These are phyloP conservation scores for Sebastes fasciatus DNA, from an alignment of 2,113 vertebrate species.

Conservation along the genomic window DNA sequence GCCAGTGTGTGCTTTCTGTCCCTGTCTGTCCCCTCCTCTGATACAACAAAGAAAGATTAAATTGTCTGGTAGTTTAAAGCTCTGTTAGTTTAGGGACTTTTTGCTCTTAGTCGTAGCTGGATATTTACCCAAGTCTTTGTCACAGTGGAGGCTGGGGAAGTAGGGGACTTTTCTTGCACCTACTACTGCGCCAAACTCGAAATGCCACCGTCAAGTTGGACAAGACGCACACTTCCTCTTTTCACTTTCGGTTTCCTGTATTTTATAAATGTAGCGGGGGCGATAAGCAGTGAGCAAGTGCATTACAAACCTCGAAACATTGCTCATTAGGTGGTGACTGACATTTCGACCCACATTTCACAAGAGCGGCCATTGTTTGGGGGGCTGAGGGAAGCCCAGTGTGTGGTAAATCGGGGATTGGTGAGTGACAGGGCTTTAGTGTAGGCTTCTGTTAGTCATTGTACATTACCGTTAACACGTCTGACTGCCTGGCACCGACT, in stretches of 20 bases:
- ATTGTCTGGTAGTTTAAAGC: conserved; percentile 43
- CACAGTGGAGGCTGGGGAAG: conserved; percentile 20
- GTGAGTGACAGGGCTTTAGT: conserved; percentile 43
- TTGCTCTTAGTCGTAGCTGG: conserved; percentile 19
- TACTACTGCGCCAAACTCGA: background rate
- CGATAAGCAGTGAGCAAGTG: background rate
- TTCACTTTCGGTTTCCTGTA: conserved; percentile 54
- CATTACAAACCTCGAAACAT: conserved; percentile 20
- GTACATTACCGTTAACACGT: conserved; percentile 30
- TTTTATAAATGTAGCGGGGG: background rate
- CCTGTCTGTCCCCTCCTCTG: conserved; percentile 36
- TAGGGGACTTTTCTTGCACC: conserved; percentile 39
- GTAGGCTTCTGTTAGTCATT: conserved; percentile 63
- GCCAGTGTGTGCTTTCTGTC: conserved; percentile 42
- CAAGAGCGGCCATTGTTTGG: conserved; percentile 44
- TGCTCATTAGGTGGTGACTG: conserved; percentile 32
- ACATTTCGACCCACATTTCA: conserved; percentile 49
- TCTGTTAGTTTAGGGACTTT: conserved; percentile 44
- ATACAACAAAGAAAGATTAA: conserved; percentile 51
- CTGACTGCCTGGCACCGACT: conserved; percentile 42
- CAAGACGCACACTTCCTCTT: conserved; percentile 47
- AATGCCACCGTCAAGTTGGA: conserved; percentile 18
- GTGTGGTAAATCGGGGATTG: conserved; percentile 58
- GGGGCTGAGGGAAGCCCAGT: conserved; percentile 32
- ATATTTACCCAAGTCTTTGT: conserved; percentile 34